phyloP scores from a whole-genome alignment of 2,888 invertebrate genomes.

The Hemithea aestivaria region DNA sequence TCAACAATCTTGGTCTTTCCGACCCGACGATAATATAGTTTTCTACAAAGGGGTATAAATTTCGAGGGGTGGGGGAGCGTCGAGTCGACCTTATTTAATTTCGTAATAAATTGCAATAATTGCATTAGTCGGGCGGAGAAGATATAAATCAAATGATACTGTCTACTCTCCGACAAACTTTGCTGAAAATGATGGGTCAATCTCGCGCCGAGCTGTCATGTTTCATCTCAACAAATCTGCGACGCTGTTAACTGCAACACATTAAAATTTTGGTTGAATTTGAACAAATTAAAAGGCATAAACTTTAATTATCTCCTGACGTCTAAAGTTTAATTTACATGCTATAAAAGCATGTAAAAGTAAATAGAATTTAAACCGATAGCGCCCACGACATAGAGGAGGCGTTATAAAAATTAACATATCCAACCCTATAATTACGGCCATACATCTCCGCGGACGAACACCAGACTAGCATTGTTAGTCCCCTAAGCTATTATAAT shows the following conservation, averaged over 20 bases:
- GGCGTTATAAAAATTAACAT: constrained; percentile 31
- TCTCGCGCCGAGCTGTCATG: constrained; percentile 16
- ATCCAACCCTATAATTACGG: constrained; percentile 40
- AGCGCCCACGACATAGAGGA: constrained; percentile 15
- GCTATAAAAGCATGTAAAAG: not conserved
- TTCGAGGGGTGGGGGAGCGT: constrained; percentile 47
- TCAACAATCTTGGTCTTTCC: constrained; percentile 41
- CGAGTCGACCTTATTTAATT: constrained; percentile 73
- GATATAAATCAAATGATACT: constrained; percentile 62
- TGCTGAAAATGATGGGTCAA: constrained; percentile 31
- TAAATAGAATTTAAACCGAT: constrained; percentile 1
- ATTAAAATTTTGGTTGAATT: too few species aligned
- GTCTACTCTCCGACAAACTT: constrained; percentile 40
- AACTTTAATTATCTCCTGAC: too few species aligned
- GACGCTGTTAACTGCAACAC: constrained; percentile 8
- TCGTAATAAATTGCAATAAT: constrained; percentile 77
- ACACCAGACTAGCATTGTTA: constrained; percentile 46
- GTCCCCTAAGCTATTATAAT: constrained; percentile 16
- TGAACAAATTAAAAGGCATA: too few species aligned
- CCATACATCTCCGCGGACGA: constrained; percentile 59
- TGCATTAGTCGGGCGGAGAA: constrained; percentile 61
- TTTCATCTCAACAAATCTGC: constrained; percentile 16
- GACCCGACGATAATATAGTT: constrained; percentile 47
- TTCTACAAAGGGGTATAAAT: constrained; percentile 67
- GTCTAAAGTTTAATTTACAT: too few species aligned